Evolutionary conservation across 2,113 vertebrate species (phyloP), one percentile per base, ranked within the genome.

Genomic region (Diglossa brunneiventris): DNA sequence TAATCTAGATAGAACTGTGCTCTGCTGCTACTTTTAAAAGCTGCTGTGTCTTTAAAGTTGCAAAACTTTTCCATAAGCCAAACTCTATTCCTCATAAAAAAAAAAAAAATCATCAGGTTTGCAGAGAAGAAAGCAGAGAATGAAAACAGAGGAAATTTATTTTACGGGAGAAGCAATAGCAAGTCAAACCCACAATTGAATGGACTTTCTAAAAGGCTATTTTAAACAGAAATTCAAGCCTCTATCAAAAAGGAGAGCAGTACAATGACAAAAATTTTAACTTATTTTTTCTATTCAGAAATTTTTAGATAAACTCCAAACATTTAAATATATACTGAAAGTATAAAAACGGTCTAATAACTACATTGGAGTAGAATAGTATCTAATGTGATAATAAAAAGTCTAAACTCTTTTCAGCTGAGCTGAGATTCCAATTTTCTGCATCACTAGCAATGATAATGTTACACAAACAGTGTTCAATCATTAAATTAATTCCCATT

Each of bases 401-500:
- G 89, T 79, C 89, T 93, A 87, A 94, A 83, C 74, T 92, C 77
- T 94, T 90, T 96, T 92, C 93, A 93, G 83, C 39, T 92, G 91
- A 95, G 90, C 79, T 95, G 91, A 96, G 89, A 95, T 96, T 97
- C 94, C 93, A 98, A 97, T 97, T 97, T 97, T 97, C 95, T 95
- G 96, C 97, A 97, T 96, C 94, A 83, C 89, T 97, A 94, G 93
- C 89, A 90, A 93, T 94, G 94, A 94, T 94, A 96, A 97, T 91
- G 77, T 95, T 97, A 94, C 78, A 92, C 88, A 97, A 98, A 96
- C 92, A 94, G 76, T 87, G 73, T 80, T 97, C 96, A 96, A 94
- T 97, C 94, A 96, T 96, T 94, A 97, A 95, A 97, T 97, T 97
- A 97, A 97, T 97, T 97, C 72, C 61, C 78, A 96, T 97, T 97